These are phyloP conservation scores for Protosalanx chinensis DNA, from an alignment of 2,797 vertebrate genomes.

Conservation along the genomic window DNA sequence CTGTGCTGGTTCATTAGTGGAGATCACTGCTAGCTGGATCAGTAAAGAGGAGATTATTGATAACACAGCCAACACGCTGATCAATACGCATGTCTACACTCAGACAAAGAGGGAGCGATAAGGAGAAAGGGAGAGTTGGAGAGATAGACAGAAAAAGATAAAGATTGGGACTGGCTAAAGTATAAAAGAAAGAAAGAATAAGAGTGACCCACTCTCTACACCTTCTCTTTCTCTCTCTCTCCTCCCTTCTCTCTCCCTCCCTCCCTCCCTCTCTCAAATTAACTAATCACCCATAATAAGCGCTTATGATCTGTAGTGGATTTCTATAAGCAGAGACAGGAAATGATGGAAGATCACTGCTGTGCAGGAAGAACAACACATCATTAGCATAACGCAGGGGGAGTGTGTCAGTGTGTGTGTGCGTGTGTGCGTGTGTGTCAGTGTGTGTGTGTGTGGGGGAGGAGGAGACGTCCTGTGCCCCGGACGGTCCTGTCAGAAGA, in stretches of 20 bases:
- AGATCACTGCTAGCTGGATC: slow-evolving; percentile 54
- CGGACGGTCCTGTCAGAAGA: slow-evolving; percentile 84
- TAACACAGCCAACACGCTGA: slow-evolving; percentile 57
- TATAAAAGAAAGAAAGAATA: not conserved
- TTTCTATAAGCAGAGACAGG: slow-evolving; percentile 81
- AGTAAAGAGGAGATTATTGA: slow-evolving; percentile 74
- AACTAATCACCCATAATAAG: slow-evolving; percentile 94
- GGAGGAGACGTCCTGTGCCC: slow-evolving; percentile 72
- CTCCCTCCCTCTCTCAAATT: slow-evolving; percentile 67
- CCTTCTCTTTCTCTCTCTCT: slow-evolving; percentile 33
- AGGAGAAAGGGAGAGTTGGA: slow-evolving; percentile 11
- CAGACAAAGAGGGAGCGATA: slow-evolving; percentile 34
- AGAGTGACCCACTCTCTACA: slow-evolving; percentile 48
- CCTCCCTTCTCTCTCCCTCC: not conserved
- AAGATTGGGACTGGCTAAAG: slow-evolving; percentile 19
- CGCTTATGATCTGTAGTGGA: slow-evolving; percentile 92
- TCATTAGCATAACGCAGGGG: slow-evolving; percentile 81
- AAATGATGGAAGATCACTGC: slow-evolving; percentile 82
- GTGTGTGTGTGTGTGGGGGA: slow-evolving; percentile 5
- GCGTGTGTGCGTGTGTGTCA: slow-evolving; percentile 28
- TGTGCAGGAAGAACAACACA: slow-evolving; percentile 79
- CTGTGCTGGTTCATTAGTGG: slow-evolving; percentile 66
- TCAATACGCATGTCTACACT: slow-evolving; percentile 58
- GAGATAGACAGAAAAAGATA: slow-evolving; percentile 22
- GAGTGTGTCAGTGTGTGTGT: slow-evolving; percentile 29